Base-by-base conservation (phyloP, 2,113 vertebrate genomes). In the Pteropus alecto region DNA sequence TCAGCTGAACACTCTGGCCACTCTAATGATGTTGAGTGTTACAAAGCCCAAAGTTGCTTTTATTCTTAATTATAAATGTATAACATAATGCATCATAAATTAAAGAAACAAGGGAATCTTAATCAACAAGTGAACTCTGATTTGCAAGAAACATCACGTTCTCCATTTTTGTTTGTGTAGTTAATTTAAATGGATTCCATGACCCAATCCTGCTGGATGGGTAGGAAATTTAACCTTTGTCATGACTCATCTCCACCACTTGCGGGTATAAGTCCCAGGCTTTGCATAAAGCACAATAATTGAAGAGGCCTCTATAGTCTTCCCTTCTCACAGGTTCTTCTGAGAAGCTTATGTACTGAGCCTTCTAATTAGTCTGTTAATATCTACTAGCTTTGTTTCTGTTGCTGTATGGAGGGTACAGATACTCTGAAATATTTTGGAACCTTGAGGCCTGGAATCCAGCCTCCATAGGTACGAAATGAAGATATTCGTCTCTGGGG, bases 1-100 rank as follows among this genome's bases (percentile, higher is more conserved):
- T 92, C 21, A 48, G 15, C 22, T 79, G 70, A 82, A 93, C 19
- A 87, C 24, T 46, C 18, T 85, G 26, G 9, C 28, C 19, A 85
- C 41, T 51, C 3, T 58, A n/a, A 88, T 87, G 9, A 79, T 60
- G 74, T 76, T 94, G 35, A 70, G 2, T 43, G 2, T 43, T 86
- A 16, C 1, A 93, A 68, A 78, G 6, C 8, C 12, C 74, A 78
- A 90, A 90, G 35, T 30, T 58, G 28, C 1, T 61, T 94, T 63
- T 74, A 83, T 71, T 90, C 26, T 68, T 86, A 6, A 16, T 70
- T 8, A 70, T 68, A 94, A 84, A 60, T 26, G 28, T 12, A 78
- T 79, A 68, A 58, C 14, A 79, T 16, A 78, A 63, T 43, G 12
- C 4, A 54, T 46, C 26, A 41, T 65, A 24, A 85, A 30, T 90